phyloP scores from a whole-genome alignment of 2,888 invertebrate genomes.

The Neocrepidodera transversa region DNA sequence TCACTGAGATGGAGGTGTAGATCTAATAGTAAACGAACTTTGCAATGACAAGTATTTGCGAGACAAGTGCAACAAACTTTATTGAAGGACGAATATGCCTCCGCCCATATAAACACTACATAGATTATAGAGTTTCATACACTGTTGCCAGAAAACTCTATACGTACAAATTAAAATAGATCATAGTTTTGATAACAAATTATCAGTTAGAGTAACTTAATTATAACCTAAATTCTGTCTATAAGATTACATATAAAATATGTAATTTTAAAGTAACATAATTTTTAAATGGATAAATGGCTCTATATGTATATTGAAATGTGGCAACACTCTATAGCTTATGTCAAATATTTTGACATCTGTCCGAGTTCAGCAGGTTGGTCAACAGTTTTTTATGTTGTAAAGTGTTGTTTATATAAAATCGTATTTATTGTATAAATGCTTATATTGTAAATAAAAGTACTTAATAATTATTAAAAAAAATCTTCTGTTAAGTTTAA shows the following conservation, averaged over 20 bases:
- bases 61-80: slow-evolving; percentile 42
- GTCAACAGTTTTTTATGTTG: not conserved
- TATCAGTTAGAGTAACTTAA: no score
- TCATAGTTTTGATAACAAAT: no score
- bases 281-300: no score
- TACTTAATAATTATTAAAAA: no score
- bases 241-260: no score
- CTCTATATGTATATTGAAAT: not conserved
- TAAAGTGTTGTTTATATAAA: not conserved
- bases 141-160: not conserved
- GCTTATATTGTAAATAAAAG: no score
- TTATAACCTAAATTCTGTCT: no score
- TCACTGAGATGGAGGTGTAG: slow-evolving; percentile 9
- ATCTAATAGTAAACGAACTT: slow-evolving; percentile 27
- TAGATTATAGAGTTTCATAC: slow-evolving; percentile 8
- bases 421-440: no score
- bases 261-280: no score
- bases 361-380: not conserved
- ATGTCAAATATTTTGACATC: not conserved
- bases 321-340: not conserved
- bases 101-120: slow-evolving; percentile 41
- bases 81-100: slow-evolving; percentile 37
- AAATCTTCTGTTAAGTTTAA: no score
- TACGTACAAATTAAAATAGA: no score
- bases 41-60: not conserved